Conservation (phyloP, 2,113 vertebrate genomes). For the Mus pahari region DNA sequence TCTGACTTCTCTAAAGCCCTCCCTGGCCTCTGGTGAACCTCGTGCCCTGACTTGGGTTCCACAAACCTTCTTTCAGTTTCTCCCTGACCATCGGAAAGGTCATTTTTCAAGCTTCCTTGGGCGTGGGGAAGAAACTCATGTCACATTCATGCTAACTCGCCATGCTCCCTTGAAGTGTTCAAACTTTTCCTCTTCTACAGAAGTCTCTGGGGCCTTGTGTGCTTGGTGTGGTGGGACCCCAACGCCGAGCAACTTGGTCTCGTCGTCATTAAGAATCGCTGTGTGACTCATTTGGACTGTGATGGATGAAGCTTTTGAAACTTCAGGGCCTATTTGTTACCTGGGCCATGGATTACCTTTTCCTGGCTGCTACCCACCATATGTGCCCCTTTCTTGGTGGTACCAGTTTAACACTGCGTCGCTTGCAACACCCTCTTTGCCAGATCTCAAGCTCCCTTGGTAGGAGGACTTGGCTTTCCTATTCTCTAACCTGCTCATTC, state of each 20-base stretch:
- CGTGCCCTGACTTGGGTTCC: not conserved
- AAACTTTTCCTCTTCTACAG: not conserved
- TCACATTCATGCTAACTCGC: not conserved
- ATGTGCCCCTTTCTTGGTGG: not conserved
- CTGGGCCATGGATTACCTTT: not conserved
- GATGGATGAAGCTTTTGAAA: not conserved
- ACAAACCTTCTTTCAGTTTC: not conserved
- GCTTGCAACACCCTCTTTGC: not conserved
- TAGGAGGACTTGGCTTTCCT: not conserved
- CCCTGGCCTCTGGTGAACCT: not conserved
- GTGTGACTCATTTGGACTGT: not conserved
- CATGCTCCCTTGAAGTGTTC: not conserved
- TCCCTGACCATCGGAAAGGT: not conserved
- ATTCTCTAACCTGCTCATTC: not conserved
- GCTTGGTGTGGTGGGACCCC: not conserved
- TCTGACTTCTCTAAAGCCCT: not conserved
- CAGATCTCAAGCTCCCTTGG: not conserved
- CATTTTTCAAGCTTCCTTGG: not conserved
- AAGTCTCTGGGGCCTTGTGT: accelerated
- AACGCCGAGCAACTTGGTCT: not conserved
- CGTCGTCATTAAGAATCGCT: accelerated
- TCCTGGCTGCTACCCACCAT: not conserved
- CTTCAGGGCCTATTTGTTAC: not conserved
- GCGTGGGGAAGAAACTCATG: not conserved
- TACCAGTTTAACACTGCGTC: not conserved